Evolutionary conservation across 1,140 invertebrate genomes (phyloP).

Genomic region (Sogatella furcifera): DNA sequence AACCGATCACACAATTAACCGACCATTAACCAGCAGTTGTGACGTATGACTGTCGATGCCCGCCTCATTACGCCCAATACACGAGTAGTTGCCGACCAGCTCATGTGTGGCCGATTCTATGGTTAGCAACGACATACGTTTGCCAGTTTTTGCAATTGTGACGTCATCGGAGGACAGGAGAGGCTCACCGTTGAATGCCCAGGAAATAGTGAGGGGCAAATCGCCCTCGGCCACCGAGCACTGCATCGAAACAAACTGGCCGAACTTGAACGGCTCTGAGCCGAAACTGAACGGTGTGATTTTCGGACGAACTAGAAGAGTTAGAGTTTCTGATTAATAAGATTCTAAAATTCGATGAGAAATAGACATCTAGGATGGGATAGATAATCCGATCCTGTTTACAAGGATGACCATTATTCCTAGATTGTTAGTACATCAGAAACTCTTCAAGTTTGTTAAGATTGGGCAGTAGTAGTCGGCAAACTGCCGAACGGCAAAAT

Average conservation of each 20-base stretch:
- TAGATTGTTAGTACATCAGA: too few relatives aligned
- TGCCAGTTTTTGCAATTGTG: slow-evolving; percentile 50
- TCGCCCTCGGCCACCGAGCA: slow-evolving; percentile 66
- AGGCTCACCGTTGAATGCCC: slow-evolving; percentile 45
- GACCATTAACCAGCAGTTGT: slow-evolving; percentile 24
- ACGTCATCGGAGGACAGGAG: slow-evolving; percentile 36
- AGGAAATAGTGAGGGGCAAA: slow-evolving; percentile 52
- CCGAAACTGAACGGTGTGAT: slow-evolving; percentile 43
- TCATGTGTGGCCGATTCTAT: slow-evolving; percentile 37
- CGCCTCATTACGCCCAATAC: slow-evolving; percentile 53
- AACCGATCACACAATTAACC: slow-evolving; percentile 22
- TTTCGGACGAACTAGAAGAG: slow-evolving; percentile 45
- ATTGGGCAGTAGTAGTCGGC: too few relatives aligned
- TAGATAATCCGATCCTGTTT: too few relatives aligned
- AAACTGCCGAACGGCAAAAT: too few relatives aligned
- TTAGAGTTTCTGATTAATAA: too few relatives aligned
- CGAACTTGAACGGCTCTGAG: slow-evolving; percentile 36
- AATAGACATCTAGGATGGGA: too few relatives aligned
- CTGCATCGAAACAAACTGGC: slow-evolving; percentile 37
- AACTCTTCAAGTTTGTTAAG: too few relatives aligned
- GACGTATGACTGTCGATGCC: slow-evolving; percentile 35
- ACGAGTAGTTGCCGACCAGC: slow-evolving; percentile 50
- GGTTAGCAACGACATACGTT: slow-evolving; percentile 40
- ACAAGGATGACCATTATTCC: too few relatives aligned
- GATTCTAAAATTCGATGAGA: too few relatives aligned